These are phyloP conservation scores for Heliconius nattereri DNA, from an alignment of 1,140 invertebrate species.

Conservation along the genomic window DNA sequence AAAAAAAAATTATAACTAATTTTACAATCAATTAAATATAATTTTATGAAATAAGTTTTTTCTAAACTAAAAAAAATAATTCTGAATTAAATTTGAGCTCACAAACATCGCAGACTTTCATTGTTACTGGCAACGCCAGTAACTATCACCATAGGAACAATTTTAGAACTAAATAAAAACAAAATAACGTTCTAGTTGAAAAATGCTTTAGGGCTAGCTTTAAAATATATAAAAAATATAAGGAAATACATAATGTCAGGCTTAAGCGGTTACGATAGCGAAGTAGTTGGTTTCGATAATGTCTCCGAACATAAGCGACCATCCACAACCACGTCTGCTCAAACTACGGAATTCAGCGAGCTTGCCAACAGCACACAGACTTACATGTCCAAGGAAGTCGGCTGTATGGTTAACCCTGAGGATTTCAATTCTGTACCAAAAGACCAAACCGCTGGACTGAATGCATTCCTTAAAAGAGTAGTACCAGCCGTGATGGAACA, in stretches of 20 bases:
- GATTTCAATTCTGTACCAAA: conserved; percentile 48
- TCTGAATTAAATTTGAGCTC: too few relatives aligned
- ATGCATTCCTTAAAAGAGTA: conserved; percentile 64
- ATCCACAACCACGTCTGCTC: conserved; percentile 45
- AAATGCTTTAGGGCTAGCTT: not conserved
- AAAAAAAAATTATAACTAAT: too few relatives aligned
- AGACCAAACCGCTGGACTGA: conserved; percentile 60
- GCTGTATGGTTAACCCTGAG: conserved; percentile 48
- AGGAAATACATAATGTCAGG: conserved; percentile 52
- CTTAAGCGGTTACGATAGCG: conserved; percentile 69
- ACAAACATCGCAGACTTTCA: too few relatives aligned
- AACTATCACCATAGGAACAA: conserved; percentile 5
- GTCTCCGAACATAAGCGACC: conserved; percentile 38
- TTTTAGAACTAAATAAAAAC: conserved; percentile 17
- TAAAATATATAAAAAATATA: not conserved
- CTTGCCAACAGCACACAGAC: conserved; percentile 54
- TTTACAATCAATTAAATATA: too few relatives aligned
- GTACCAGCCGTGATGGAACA: conserved; percentile 68
- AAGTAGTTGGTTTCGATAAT: conserved; percentile 65
- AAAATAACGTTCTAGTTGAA: not conserved
- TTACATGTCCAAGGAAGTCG: conserved; percentile 47
- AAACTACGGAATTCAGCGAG: conserved; percentile 61
- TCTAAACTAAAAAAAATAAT: too few relatives aligned
- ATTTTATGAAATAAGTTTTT: too few relatives aligned
- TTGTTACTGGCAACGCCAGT: not conserved